Evolutionary conservation across 1,140 invertebrate species (phyloP), one percentile per base, ranked within the genome.

Genomic region (Sitophilus oryzae): DNA sequence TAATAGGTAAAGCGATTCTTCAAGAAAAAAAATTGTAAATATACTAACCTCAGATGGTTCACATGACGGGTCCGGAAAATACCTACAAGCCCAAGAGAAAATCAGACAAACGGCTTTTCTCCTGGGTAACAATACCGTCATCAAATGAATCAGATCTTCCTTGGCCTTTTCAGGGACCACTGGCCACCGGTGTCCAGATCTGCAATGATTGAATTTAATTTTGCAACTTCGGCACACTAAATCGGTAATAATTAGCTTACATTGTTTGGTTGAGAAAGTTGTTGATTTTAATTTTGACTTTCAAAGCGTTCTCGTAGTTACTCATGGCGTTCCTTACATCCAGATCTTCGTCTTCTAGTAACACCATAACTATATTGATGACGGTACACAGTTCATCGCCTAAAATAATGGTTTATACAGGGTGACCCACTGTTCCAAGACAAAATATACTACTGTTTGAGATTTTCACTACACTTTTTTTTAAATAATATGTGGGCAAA

Each of bases 291-390:
- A 62, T 52, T 48, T 44, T 48, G 14, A 57, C 47, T 58, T 56
- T 55, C 19, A 62, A 36, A 3, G 37, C 18, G n/a, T 58, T 44
- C n/a, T 55, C 54, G 37, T 63, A 61, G 10, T 53, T 40, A 50
- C 63, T 61, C 30, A 68, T 67, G 10, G 60, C 59, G 37, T 70
- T 62, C 44, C 68, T 42, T n/a, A 70, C 59, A n/a, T 54, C 22
- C 42, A 60, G 19, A 18, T 67, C 62, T 44, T 67, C 65, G 48
- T 70, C 68, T 47, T 68, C 68, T 16, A 68, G 52, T 47, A 70
- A 49, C 8, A 66, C 50, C 47, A 70, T 59, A 5, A 66, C 43
- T 14, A 62, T 60, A 42, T 64, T 60, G 10, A 64, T 52, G 9
- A 66, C 30, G 21, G 47, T 58, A 21, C 50, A 49, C 14, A 68